phyloP scores from a whole-genome alignment of 92 coral and sea anemone species.

The Meandrina meandrites region DNA sequence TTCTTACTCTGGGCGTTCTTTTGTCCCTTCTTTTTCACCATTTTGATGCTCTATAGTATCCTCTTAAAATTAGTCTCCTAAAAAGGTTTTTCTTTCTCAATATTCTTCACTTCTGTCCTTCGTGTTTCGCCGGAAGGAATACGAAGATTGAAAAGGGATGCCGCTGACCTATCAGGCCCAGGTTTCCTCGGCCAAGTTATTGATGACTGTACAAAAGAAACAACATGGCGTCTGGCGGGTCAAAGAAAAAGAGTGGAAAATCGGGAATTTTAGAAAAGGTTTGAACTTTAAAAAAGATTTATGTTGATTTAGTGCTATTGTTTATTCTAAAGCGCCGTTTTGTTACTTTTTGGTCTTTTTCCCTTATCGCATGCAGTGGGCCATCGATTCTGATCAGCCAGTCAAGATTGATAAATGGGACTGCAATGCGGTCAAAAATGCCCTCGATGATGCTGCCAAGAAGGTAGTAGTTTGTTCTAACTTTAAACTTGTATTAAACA shows the following conservation, averaged over 20 bases:
- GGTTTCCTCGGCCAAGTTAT: conserved; percentile 15
- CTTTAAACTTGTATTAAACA: background rate
- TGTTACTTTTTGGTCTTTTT: background rate
- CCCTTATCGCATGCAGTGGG: conserved; percentile 55
- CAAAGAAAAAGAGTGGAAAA: conserved; percentile 70
- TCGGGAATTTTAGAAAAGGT: conserved; percentile 64
- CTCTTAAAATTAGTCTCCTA: background rate
- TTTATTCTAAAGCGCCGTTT: no score
- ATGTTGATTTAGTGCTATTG: background rate
- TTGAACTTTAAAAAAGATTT: background rate
- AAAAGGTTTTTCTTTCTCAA: background rate
- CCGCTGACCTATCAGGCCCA: conserved; percentile 35
- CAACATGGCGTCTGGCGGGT: conserved; percentile 75
- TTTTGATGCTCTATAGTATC: background rate
- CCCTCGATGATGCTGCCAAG: conserved; percentile 93
- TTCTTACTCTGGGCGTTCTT: conserved; percentile 74
- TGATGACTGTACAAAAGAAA: conserved; percentile 52
- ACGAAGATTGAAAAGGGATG: background rate
- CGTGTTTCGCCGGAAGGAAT: background rate
- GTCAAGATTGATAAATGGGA: conserved; percentile 98
- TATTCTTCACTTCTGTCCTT: background rate
- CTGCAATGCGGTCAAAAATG: conserved; percentile 94
- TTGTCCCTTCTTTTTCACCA: conserved; percentile 75
- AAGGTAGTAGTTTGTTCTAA: conserved; percentile 54
- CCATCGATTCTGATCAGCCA: conserved; percentile 80